A percentile compares a stretch with the other conserved stretches of the same genome.
These are phyloP conservation scores for Eurytoma californica DNA, from an alignment of 2,888 invertebrate genomes.

Conservation along the genomic window DNA sequence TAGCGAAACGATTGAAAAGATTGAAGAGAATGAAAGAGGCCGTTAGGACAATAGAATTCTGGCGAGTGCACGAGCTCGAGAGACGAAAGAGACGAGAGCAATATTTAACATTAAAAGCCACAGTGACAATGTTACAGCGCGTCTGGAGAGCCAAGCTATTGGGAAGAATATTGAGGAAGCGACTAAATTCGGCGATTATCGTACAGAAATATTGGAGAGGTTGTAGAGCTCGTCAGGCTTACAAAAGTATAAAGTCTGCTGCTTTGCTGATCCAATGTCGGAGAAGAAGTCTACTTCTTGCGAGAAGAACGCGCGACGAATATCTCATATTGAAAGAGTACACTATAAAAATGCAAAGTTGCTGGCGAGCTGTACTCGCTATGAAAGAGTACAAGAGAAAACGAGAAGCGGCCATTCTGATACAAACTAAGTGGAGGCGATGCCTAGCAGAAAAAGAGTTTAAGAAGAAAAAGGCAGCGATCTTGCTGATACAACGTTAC, in stretches of 20 bases:
- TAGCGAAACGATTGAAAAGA: conserved; percentile 47
- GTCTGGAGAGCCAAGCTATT: conserved; percentile 22
- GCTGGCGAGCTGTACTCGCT: conserved; percentile 18
- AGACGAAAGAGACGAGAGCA: conserved; percentile 50
- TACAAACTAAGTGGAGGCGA: conserved; percentile 74
- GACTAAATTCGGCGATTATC: conserved; percentile 58
- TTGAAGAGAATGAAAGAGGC: conserved; percentile 58
- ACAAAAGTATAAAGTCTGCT: conserved; percentile 36
- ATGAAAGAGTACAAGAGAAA: conserved; percentile 3
- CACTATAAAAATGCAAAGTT: conserved; percentile 24
- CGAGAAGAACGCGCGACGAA: background rate
- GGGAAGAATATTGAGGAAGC: conserved; percentile 4
- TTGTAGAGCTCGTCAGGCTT: conserved; percentile 68
- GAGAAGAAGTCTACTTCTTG: conserved; percentile 14
- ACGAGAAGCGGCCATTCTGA: conserved; percentile 64
- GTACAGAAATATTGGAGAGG: conserved; percentile 73
- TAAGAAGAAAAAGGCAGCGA: conserved; percentile 57
- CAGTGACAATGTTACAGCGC: conserved; percentile 17
- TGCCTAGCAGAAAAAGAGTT: conserved; percentile 47
- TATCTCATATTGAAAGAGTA: background rate
- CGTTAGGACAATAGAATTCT: conserved; percentile 58
- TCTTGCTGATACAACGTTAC: conserved; percentile 59
- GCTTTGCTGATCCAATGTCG: conserved; percentile 38
- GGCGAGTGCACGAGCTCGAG: conserved; percentile 51
- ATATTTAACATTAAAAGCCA: conserved; percentile 26